Percentiles rank a stretch among this genome's conserved stretches.
phyloP scores from a whole-genome alignment of 2,797 vertebrate genomes.

The Acestrorhynchus altus region DNA sequence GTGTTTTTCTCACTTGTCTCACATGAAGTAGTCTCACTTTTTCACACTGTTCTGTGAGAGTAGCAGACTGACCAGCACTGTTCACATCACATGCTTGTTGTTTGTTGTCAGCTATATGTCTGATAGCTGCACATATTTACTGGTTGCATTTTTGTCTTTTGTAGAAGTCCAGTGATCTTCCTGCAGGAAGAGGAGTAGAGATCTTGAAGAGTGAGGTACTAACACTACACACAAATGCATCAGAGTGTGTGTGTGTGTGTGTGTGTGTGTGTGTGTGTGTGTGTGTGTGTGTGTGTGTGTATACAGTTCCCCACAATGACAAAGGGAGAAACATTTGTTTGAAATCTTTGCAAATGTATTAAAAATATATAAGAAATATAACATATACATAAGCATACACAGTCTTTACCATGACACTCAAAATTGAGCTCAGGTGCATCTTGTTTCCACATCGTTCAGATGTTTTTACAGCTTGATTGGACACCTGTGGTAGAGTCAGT shows the following conservation, averaged over 20 bases:
- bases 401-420: too few relatives aligned
- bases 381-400: too few relatives aligned
- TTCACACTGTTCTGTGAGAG: background rate
- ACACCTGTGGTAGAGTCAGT: too few relatives aligned
- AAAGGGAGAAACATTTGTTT: too few relatives aligned
- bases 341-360: too few relatives aligned
- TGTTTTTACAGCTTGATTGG: too few relatives aligned
- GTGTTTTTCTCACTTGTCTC: slow-evolving; percentile 5
- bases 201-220: slow-evolving; percentile 65
- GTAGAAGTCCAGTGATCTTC: slow-evolving; percentile 38
- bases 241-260: too few relatives aligned
- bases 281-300: background rate
- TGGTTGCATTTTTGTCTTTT: slow-evolving; percentile 15
- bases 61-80: background rate
- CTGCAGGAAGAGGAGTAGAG: slow-evolving; percentile 45
- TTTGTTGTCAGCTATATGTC: background rate
- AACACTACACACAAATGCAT: background rate
- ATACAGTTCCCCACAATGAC: too few relatives aligned
- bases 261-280: too few relatives aligned
- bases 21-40: background rate
- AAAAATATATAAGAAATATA: too few relatives aligned
- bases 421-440: too few relatives aligned
- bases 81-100: background rate
- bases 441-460: too few relatives aligned
- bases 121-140: background rate